Percentiles rank a stretch among this genome's conserved stretches.
Evolutionary conservation across 2,797 vertebrate genomes (phyloP).

Genomic region (Silurus aristotelis): DNA sequence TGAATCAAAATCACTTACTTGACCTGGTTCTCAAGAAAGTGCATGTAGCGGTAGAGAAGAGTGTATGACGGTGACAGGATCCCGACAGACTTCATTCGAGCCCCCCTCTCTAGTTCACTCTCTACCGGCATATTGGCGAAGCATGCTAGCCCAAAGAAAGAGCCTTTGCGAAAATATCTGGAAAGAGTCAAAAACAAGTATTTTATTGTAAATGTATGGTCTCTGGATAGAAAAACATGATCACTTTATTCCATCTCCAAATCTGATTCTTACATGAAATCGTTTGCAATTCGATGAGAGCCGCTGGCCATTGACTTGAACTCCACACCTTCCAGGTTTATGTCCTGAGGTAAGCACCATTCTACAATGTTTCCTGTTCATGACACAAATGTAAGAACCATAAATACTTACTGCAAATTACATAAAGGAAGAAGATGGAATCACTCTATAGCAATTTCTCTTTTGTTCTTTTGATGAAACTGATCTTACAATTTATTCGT

Average conservation of each 20-base stretch:
- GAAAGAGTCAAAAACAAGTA: conserved; percentile 13
- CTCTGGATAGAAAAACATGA: not conserved
- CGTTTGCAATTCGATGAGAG: conserved; percentile 92
- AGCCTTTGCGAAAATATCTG: conserved; percentile 97
- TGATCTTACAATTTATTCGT: too few species aligned
- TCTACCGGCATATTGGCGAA: conserved; percentile 99
- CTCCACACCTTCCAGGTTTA: conserved; percentile 94
- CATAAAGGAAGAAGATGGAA: not conserved
- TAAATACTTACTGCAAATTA: conserved; percentile 8
- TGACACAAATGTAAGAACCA: conserved; percentile 26
- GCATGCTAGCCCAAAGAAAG: conserved; percentile 94
- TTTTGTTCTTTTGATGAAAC: not conserved
- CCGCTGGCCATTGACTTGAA: conserved; percentile 99
- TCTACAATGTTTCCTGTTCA: conserved; percentile 95
- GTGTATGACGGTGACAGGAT: conserved; percentile 97
- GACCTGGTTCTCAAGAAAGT: conserved; percentile 99
- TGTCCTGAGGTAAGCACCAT: conserved; percentile 94
- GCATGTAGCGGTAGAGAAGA: conserved; percentile 96
- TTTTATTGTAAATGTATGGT: not conserved
- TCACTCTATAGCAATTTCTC: not conserved
- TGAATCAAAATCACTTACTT: conserved; percentile 73
- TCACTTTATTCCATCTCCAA: not conserved
- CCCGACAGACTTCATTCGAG: conserved; percentile 97
- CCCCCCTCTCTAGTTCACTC: conserved; percentile 92
- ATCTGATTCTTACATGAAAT: conserved; percentile 89